phyloP scores from a whole-genome alignment of 2,113 vertebrate genomes.

The Brachypodius melanocephalos region DNA sequence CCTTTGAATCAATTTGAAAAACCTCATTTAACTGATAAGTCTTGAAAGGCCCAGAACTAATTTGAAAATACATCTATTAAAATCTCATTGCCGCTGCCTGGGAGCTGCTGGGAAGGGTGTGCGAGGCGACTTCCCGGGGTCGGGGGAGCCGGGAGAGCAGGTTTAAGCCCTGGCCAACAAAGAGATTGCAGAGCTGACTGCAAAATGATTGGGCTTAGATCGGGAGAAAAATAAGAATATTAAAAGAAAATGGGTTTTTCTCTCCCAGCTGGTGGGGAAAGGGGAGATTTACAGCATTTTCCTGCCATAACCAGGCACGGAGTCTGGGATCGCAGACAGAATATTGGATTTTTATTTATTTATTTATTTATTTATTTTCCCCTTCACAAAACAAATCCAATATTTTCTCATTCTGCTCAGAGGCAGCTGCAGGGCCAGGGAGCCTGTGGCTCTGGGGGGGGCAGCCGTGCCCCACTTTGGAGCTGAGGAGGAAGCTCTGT shows the following conservation, averaged over 20 bases:
- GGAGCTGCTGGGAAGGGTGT: constrained; percentile 14
- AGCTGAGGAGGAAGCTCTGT: neutral
- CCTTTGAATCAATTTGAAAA: constrained; percentile 72
- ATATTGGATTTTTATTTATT: constrained; percentile 54
- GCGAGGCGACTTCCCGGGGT: constrained; percentile 21
- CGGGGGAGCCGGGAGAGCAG: constrained; percentile 7
- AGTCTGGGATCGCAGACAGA: constrained; percentile 50
- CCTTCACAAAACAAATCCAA: constrained; percentile 53
- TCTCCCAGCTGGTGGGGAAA: neutral
- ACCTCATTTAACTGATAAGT: constrained; percentile 74
- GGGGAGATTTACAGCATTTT: neutral
- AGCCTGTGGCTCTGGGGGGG: neutral
- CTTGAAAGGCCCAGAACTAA: constrained; percentile 74
- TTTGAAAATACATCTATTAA: constrained; percentile 75
- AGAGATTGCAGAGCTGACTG: neutral
- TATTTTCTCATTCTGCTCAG: constrained; percentile 46
- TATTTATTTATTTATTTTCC: neutral
- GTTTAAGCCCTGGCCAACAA: constrained; percentile 49
- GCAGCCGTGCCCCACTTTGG: neutral
- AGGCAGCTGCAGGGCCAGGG: neutral
- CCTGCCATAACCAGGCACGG: neutral
- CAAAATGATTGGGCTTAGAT: neutral
- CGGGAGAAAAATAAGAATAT: neutral
- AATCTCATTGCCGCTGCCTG: constrained; percentile 67
- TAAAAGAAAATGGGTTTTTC: neutral